These are phyloP conservation scores for Helleia helle DNA, from an alignment of 2,888 invertebrate species.

Conservation along the genomic window DNA sequence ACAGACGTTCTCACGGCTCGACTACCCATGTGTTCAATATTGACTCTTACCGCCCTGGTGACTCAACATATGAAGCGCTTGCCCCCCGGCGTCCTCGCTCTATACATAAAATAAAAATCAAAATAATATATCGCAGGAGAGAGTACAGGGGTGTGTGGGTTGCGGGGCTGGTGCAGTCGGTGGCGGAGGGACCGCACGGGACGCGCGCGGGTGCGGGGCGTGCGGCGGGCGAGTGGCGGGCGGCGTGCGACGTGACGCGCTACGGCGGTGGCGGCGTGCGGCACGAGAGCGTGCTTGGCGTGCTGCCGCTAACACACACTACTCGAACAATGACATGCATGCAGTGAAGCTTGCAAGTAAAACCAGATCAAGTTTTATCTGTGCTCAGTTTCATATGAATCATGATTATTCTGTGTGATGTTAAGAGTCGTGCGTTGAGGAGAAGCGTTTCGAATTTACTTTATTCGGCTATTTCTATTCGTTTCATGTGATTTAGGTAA, in stretches of 20 bases:
- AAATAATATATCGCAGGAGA: conserved; percentile 72
- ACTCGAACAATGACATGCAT: conserved; percentile 70
- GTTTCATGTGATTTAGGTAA: conserved; percentile 63
- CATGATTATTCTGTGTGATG: conserved; percentile 70
- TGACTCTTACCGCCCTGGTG: conserved; percentile 94
- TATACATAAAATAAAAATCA: conserved; percentile 79
- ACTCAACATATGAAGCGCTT: conserved; percentile 91
- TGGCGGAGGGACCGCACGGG: conserved; percentile 34
- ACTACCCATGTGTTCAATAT: conserved; percentile 67
- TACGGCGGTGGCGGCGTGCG: conserved; percentile 11
- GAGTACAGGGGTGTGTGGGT: conserved; percentile 66
- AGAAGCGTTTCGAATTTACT: conserved; percentile 75
- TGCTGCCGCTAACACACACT: conserved; percentile 53
- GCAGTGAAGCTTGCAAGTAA: conserved; percentile 73
- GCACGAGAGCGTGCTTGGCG: conserved; percentile 27
- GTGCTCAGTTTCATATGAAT: conserved; percentile 72
- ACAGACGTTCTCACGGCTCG: conserved; percentile 72
- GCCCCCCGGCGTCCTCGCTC: conserved; percentile 94
- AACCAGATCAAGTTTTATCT: conserved; percentile 71
- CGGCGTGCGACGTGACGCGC: conserved; percentile 19
- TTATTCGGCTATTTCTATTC: conserved; percentile 53
- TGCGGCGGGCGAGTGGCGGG: conserved; percentile 28
- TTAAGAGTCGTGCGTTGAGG: conserved; percentile 74
- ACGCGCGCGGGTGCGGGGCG: conserved; percentile 28
- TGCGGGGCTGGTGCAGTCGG: conserved; percentile 31